Evolutionary conservation across 1,140 invertebrate genomes (phyloP).

Genomic region (Oncopodura yosiiana): DNA sequence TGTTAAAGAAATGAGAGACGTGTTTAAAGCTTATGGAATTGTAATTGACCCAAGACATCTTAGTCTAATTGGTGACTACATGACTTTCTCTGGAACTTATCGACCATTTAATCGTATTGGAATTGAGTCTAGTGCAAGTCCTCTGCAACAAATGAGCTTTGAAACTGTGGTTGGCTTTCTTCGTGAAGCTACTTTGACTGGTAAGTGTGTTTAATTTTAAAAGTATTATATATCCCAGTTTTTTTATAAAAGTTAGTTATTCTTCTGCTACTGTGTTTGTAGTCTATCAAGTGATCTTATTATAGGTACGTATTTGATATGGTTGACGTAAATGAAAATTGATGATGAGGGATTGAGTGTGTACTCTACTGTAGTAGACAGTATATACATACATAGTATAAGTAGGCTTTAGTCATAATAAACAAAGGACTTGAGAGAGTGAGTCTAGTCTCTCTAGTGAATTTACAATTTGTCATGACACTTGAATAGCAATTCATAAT

Average conservation of each 20-base stretch:
- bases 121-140: constrained; percentile 76
- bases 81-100: constrained; percentile 88
- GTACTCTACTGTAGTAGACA: no score
- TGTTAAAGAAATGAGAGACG: constrained; percentile 75
- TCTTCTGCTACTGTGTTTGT: no score
- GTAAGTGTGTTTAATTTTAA: no score
- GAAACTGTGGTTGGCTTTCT: constrained; percentile 86
- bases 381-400: no score
- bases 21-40: constrained; percentile 94
- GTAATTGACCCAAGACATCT: constrained; percentile 88
- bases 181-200: constrained; percentile 60
- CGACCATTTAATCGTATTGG: constrained; percentile 81
- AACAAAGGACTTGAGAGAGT: no score
- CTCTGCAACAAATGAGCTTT: constrained; percentile 96
- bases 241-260: no score
- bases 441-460: no score
- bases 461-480: no score
- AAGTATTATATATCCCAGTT: no score
- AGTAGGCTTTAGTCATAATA: no score
- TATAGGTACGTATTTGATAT: constrained; percentile 10
- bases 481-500: no score
- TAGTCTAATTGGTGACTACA: constrained; percentile 88
- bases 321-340: constrained; percentile 8
- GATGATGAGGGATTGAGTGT: no score
- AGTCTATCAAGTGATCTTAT: not conserved